Evolutionary conservation across 2,888 invertebrate species (phyloP).

Genomic region (Heteromurus nitidus): DNA sequence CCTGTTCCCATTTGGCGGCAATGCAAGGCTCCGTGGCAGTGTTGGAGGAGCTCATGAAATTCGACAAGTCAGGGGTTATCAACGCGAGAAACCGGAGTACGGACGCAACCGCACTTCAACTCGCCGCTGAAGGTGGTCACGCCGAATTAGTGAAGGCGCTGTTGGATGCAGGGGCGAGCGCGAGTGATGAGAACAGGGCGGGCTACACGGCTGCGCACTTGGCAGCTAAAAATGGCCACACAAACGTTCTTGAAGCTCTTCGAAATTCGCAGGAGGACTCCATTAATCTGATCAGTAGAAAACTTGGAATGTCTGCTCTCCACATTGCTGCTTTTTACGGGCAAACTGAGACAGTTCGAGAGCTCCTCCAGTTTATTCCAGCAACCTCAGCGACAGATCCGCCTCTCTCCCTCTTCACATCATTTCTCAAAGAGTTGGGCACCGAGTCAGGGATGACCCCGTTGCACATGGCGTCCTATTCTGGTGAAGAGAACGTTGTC

Average conservation of each 20-base stretch:
- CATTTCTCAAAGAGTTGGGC: constrained; percentile 86
- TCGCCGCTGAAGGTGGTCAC: constrained; percentile 99
- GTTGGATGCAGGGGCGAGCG: constrained; percentile 95
- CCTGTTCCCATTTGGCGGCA: constrained; percentile 99
- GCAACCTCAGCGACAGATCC: constrained; percentile 97
- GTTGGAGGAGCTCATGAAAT: constrained; percentile 98
- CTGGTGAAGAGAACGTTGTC: constrained; percentile 98
- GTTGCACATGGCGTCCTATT: constrained; percentile 96
- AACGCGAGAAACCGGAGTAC: constrained; percentile 96
- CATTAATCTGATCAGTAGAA: constrained; percentile 90
- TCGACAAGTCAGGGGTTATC: constrained; percentile 96
- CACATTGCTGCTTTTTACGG: constrained; percentile 99
- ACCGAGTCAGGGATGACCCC: constrained; percentile 98
- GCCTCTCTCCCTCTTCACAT: constrained; percentile 84
- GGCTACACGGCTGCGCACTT: constrained; percentile 88
- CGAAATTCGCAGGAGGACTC: constrained; percentile 67
- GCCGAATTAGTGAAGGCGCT: constrained; percentile 96
- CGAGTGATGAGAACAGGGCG: constrained; percentile 94
- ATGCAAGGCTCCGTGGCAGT: constrained; percentile 95
- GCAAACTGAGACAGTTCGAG: constrained; percentile 80
- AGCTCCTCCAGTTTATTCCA: constrained; percentile 81
- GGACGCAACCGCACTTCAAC: constrained; percentile 96
- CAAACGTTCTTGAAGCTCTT: constrained; percentile 94
- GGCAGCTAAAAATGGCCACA: constrained; percentile 96
- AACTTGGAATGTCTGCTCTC: constrained; percentile 95